Percentiles rank a stretch among this genome's conserved stretches.
Conservation (phyloP, 2,113 vertebrate genomes). For the Ictalurus punctatus region DNA sequence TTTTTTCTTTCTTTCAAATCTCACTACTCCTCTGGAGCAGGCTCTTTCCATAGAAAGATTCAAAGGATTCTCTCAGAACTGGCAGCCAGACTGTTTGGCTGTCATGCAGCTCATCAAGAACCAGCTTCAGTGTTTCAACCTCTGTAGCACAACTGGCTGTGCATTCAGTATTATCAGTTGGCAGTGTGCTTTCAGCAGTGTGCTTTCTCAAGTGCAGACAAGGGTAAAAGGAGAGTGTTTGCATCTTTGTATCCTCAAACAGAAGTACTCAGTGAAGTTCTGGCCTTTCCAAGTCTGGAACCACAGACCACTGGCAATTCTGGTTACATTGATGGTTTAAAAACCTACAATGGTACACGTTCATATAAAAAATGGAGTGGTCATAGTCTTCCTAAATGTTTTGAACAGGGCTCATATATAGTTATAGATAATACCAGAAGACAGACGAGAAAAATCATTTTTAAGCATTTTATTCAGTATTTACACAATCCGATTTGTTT, state of each 20-base stretch:
- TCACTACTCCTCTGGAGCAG: not conserved
- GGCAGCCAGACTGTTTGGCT: constrained; percentile 17
- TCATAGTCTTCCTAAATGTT: not conserved
- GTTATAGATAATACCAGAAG: not conserved
- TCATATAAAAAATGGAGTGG: not conserved
- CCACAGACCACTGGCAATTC: not conserved
- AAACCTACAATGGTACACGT: not conserved
- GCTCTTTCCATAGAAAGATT: not conserved
- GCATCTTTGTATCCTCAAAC: not conserved
- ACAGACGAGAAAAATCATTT: not conserved
- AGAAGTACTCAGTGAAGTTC: not conserved
- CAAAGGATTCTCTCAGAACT: not conserved
- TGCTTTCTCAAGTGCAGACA: not conserved
- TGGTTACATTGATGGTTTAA: not conserved
- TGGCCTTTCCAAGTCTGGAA: not conserved
- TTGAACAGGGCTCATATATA: not conserved
- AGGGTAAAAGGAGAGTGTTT: not conserved
- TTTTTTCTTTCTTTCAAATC: not conserved
- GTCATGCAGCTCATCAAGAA: constrained; percentile 6
- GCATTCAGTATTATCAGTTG: not conserved
- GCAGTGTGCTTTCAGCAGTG: not conserved
- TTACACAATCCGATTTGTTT: not conserved
- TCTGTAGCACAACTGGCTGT: not conserved
- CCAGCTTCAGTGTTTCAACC: not conserved
- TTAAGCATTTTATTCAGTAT: not conserved